Conservation (phyloP, 2,113 vertebrate species). For the Cyprinodon brontotheroides region DNA sequence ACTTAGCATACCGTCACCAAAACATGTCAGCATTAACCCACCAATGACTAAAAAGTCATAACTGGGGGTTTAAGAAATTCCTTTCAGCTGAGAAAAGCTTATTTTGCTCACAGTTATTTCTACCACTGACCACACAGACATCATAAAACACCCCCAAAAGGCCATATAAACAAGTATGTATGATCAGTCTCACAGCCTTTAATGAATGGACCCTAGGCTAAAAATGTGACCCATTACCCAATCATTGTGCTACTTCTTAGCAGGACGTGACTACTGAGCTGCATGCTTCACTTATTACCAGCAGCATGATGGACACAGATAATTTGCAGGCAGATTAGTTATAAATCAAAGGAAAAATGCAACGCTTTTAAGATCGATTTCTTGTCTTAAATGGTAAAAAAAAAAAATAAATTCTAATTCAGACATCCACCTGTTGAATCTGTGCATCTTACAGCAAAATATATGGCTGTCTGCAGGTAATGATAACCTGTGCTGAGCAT, state of each 20-base stretch:
- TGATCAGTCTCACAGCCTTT: neutral
- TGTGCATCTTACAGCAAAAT: neutral
- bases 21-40: neutral
- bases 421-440: neutral
- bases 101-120: slow-evolving; percentile 13
- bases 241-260: neutral
- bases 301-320: neutral
- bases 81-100: neutral
- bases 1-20: neutral
- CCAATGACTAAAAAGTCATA: slow-evolving; percentile 13
- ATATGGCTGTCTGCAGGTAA: neutral
- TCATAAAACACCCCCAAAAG: neutral
- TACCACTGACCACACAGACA: slow-evolving; percentile 18
- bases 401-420: neutral
- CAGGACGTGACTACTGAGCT: neutral
- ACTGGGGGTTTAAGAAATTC: slow-evolving; percentile 14
- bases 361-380: neutral
- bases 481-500: neutral
- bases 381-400: neutral
- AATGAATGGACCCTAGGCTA: neutral
- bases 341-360: neutral
- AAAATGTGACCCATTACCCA: neutral
- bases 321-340: neutral
- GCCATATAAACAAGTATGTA: neutral
- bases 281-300: neutral